Evolutionary conservation across 2,797 vertebrate genomes (phyloP), one percentile per base, ranked within the genome.

Genomic region (Saxicola maurus): DNA sequence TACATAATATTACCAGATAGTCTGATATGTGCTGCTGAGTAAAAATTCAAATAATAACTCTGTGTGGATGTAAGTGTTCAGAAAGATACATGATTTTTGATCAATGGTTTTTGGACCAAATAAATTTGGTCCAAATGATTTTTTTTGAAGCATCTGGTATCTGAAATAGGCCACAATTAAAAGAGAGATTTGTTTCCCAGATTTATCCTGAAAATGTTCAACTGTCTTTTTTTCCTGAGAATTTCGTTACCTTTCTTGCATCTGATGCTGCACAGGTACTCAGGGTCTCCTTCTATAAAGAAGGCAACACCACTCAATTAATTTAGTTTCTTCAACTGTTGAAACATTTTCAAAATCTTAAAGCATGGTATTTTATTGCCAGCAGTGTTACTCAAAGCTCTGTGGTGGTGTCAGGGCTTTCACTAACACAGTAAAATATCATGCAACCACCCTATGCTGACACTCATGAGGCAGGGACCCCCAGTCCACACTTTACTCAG

Each of bases 261-360:
- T 48, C 14, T 42, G n/a, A 42, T 35, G 14, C 11, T 64, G 4
- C 17, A 13, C 25, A 42, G 27, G 9, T n/a, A 18, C 21, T 56
- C 37, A 35, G n/a, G 20, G 6, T 42, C 17, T 25, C 19, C 19
- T 67, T 25, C 28, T 73, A 10, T 27, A n/a, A n/a, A 56, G 20
- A 56, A 35, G 9, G 14, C 27, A 73, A 14, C 21, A 49, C 27
- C 21, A 73, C 6, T n/a, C 37, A 43, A n/a, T 35, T 55, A 55
- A 55, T 55, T 48, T 64, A 7, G 17, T 49, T 56, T 56, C 35
- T 56, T 49, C 0, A 0, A 15, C 21, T 25, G 4, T 42, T 40
- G 49, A 82, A 49, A 42, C 15, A 35, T 12, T 49, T 72, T 25
- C 6, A 35, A 23, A 35, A 73, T 35, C 17, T 18, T 35, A 35